Evolutionary conservation across 1,140 invertebrate genomes (phyloP), one percentile per base, ranked within the genome.

Genomic region (Nylanderia fulva): DNA sequence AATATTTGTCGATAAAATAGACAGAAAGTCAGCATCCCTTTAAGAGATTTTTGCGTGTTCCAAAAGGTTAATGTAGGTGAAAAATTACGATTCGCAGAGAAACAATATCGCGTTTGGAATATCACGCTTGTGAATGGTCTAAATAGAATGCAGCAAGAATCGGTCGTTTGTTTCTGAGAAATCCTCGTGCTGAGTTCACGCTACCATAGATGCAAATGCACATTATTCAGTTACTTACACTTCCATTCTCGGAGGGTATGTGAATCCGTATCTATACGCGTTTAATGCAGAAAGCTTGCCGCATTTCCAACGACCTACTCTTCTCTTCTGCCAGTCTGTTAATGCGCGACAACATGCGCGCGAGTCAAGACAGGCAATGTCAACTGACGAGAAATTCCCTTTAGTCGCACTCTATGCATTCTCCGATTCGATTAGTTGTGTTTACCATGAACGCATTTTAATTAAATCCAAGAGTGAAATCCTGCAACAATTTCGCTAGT

Each of bases 231-330:
- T 58, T 82, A 71, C 36, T 82, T 82, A 82, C 77, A 8, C 66
- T 27, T 69, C 6, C 33, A 60, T 56, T 76, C 48, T 48, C 42
- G 21, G 27, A 6, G 15, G 48, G 1, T 39, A 54, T 48, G 52
- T 18, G 36, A 24, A 18, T 72, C 42, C 52, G 24, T 64, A 29
- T 27, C 63, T 85, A 29, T 69, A 75, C 21, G 63, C n/a, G n/a
- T n/a, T 85, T 88, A 88, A 88, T 88, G 87, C 75, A 64, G 83
- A 75, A 88, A 87, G 71, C 74, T 85, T 80, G 74, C 82, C 58
- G 82, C 86, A 63, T 80, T 88, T 76, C 68, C 60, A 54, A 54
- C 24, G 45, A 56, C 21, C 52, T 45, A 18, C 86, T n/a, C 24
- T 29, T 42, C 36, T 39, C 27, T 29, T n/a, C n/a, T n/a, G n/a